Percentiles rank a stretch among this genome's conserved stretches.
These are phyloP conservation scores for Pseudopodoces humilis DNA, from an alignment of 2,113 vertebrate species.

Conservation along the genomic window DNA sequence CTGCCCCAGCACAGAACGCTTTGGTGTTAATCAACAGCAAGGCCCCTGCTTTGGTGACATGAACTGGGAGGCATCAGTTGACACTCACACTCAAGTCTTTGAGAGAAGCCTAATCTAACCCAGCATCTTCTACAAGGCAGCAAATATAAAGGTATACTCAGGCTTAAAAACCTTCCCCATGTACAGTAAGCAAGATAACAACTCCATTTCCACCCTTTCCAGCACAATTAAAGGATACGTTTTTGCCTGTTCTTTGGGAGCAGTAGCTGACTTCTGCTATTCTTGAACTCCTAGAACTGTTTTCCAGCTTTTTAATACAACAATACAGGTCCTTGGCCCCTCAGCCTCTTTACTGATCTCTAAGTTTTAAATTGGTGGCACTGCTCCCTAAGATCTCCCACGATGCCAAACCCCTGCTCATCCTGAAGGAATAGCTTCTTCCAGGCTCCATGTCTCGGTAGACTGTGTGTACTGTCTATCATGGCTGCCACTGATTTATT, in stretches of 20 bases:
- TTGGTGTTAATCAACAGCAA: fast-evolving
- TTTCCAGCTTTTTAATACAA: background rate
- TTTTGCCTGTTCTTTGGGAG: background rate
- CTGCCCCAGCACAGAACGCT: background rate
- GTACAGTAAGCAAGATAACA: background rate
- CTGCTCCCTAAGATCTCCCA: background rate
- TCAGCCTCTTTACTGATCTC: background rate
- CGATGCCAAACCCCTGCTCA: fast-evolving
- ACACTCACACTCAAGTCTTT: background rate
- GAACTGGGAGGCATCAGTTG: background rate
- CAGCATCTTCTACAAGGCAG: background rate
- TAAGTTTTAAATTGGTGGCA: background rate
- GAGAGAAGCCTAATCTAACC: background rate
- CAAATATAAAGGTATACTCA: background rate
- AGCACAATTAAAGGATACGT: background rate
- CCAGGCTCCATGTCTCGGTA: background rate
- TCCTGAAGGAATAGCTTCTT: background rate
- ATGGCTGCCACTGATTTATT: background rate
- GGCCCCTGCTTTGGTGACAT: fast-evolving
- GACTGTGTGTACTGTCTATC: background rate
- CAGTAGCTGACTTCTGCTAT: background rate
- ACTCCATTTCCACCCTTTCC: background rate
- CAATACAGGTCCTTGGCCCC: background rate
- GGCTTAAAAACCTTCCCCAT: background rate
- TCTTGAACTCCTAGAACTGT: background rate